Evolutionary conservation across 2,888 invertebrate species (phyloP).

Genomic region (Timandra comae): DNA sequence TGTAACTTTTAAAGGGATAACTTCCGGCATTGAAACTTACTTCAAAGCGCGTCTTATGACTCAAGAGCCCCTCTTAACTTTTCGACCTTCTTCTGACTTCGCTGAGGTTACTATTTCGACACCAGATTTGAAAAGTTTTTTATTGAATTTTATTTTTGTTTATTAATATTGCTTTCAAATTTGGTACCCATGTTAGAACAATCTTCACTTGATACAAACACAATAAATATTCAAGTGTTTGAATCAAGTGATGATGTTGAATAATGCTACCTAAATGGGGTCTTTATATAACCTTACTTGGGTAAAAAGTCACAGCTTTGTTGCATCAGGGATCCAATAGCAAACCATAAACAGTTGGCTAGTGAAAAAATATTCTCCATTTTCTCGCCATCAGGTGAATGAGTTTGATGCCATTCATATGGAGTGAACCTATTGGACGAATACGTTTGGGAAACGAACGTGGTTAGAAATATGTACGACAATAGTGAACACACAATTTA

Average conservation of each 20-base stretch:
- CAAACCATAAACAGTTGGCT: conserved; percentile 98
- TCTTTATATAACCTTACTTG: conserved; percentile 81
- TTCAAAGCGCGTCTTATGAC: conserved; percentile 31
- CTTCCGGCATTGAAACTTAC: conserved; percentile 27
- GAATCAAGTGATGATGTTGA: conserved; percentile 3
- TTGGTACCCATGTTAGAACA: conserved; percentile 9
- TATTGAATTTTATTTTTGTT: conserved; percentile 13
- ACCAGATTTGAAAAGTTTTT: conserved; percentile 32
- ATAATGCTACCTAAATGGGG: conserved; percentile 18
- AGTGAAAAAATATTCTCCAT: conserved; percentile 95
- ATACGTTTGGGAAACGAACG: conserved; percentile 28
- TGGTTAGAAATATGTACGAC: conserved; percentile 4
- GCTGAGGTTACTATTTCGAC: conserved; percentile 65
- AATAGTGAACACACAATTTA: neutral
- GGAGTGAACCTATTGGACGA: conserved; percentile 87
- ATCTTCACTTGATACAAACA: neutral
- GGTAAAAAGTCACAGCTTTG: conserved; percentile 97
- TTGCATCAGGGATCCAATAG: conserved; percentile 95
- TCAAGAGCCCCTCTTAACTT: conserved; percentile 27
- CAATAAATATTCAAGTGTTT: conserved; percentile 7
- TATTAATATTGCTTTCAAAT: conserved; percentile 13
- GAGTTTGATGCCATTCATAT: conserved; percentile 96
- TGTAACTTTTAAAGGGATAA: conserved; percentile 18
- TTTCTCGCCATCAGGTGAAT: conserved; percentile 89
- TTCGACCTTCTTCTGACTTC: conserved; percentile 51